Evolutionary conservation across 2,113 vertebrate genomes (phyloP).

Genomic region (Antechinus stuartii): DNA sequence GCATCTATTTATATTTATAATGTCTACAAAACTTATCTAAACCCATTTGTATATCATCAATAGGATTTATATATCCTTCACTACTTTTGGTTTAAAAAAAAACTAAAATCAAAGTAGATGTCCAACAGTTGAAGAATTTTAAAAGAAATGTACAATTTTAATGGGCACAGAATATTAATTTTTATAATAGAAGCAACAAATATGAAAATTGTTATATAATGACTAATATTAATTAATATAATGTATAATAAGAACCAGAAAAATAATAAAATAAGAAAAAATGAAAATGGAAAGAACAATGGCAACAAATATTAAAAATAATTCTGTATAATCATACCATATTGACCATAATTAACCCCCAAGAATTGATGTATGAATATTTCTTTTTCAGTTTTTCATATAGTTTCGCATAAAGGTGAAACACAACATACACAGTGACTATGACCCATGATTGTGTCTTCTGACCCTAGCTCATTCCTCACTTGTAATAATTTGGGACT

Average conservation of each 20-base stretch:
- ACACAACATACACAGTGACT: background rate
- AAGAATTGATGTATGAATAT: background rate
- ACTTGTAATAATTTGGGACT: no score
- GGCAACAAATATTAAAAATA: background rate
- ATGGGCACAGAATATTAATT: background rate
- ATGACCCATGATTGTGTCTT: no score
- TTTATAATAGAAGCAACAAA: background rate
- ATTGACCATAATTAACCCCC: background rate
- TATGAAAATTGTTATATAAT: background rate
- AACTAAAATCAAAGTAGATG: background rate
- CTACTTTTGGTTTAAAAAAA: no score
- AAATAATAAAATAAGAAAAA: background rate
- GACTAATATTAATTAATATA: background rate
- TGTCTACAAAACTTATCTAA: no score
- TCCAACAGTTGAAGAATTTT: background rate
- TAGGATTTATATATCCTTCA: no score
- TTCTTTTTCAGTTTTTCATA: background rate
- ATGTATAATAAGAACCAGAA: background rate
- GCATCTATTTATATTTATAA: no score
- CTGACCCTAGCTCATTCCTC: no score
- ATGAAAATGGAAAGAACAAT: background rate
- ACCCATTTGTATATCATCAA: no score
- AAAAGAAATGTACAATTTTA: background rate
- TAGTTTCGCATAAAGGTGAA: background rate
- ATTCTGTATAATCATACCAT: background rate